Conservation (phyloP, 2,113 vertebrate genomes). For the Microtus oregoni region DNA sequence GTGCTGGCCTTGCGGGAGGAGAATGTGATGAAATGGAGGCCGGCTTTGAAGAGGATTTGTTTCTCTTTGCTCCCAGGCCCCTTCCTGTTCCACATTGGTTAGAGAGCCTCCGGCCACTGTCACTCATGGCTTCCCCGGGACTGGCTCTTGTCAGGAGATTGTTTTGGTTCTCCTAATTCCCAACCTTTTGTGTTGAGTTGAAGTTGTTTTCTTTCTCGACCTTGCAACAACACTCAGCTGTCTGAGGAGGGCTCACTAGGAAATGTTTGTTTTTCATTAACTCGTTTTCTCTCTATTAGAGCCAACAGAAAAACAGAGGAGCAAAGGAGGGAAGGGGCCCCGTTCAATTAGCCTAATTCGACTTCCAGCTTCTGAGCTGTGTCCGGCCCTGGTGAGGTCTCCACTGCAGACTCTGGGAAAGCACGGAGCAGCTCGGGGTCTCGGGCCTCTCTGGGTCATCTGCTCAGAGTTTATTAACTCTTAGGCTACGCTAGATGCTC, state of each 20-base stretch:
- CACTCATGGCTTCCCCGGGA: slow-evolving; percentile 61
- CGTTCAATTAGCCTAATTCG: slow-evolving; percentile 60
- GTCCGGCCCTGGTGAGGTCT: slow-evolving; percentile 4
- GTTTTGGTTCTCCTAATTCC: slow-evolving; percentile 78
- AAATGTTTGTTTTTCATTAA: slow-evolving; percentile 83
- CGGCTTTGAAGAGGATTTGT: slow-evolving; percentile 33
- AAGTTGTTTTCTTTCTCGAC: slow-evolving; percentile 73
- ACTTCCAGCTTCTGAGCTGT: slow-evolving; percentile 28
- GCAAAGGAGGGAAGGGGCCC: slow-evolving; percentile 40
- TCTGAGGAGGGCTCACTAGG: slow-evolving; percentile 43
- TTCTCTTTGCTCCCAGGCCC: slow-evolving; percentile 29
- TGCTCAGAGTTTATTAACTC: neutral
- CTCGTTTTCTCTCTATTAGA: slow-evolving; percentile 66
- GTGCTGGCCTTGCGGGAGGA: slow-evolving; percentile 37
- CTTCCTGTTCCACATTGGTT: slow-evolving; percentile 45
- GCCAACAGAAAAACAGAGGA: slow-evolving; percentile 74
- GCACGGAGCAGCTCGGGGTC: neutral
- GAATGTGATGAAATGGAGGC: neutral
- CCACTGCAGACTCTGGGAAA: slow-evolving; percentile 38
- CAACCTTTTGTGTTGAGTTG: slow-evolving; percentile 68
- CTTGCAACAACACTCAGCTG: slow-evolving; percentile 53
- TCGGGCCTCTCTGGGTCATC: neutral
- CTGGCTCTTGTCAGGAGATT: slow-evolving; percentile 63
- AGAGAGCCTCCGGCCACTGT: slow-evolving; percentile 50
- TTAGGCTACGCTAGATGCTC: neutral